Conservation (phyloP, 2,113 vertebrate genomes). For the Lates calcarifer region DNA sequence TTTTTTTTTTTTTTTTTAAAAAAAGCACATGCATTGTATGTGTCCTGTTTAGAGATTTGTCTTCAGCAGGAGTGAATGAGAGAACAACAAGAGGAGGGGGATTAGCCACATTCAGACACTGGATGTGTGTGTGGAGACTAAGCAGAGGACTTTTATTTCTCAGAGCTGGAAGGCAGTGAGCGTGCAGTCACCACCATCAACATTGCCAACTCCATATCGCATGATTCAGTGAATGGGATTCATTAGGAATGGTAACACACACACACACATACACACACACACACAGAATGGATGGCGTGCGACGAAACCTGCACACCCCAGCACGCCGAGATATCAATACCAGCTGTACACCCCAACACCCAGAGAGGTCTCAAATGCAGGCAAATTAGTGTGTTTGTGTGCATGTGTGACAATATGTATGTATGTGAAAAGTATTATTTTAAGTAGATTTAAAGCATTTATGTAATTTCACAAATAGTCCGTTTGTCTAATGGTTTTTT, state of each 20-base stretch:
- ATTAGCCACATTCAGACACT: neutral
- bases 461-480: conserved; percentile 11
- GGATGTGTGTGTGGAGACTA: conserved; percentile 53
- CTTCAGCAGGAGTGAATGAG: neutral
- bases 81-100: neutral
- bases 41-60: neutral
- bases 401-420: neutral
- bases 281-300: conserved; percentile 72
- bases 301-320: conserved; percentile 72
- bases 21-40: neutral
- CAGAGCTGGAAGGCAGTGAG: conserved; percentile 65
- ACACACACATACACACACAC: conserved; percentile 55
- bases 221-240: conserved; percentile 82
- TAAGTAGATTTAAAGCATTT: conserved; percentile 12
- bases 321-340: conserved; percentile 77
- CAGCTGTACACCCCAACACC: conserved; percentile 77
- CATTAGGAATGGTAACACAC: conserved; percentile 76
- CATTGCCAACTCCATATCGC: conserved; percentile 77
- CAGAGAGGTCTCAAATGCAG: conserved; percentile 52
- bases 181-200: conserved; percentile 70
- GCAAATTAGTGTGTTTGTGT: conserved; percentile 32
- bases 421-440: conserved; percentile 36
- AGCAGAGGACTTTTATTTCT: conserved; percentile 70
- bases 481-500: neutral
- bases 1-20: neutral